Percentiles rank a stretch among this genome's conserved stretches.
phyloP scores from a whole-genome alignment of 2,797 vertebrate genomes.

The Silurus lanzhouensis region DNA sequence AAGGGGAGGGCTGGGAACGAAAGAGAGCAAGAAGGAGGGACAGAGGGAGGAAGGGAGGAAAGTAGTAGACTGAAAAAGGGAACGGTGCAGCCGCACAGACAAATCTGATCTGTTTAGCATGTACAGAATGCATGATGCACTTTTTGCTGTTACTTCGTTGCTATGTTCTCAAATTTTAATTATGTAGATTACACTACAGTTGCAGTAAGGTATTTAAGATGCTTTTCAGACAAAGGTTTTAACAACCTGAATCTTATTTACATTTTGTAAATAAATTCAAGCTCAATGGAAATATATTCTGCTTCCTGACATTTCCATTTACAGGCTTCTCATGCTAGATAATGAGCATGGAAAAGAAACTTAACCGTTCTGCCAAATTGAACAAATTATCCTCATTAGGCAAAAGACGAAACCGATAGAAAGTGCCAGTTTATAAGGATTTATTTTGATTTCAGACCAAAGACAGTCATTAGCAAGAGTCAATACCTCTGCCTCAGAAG shows the following conservation, averaged over 20 bases:
- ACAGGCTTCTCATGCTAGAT: neutral
- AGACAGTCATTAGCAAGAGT: neutral
- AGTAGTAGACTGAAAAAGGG: conserved; percentile 19
- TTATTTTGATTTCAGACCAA: conserved; percentile 11
- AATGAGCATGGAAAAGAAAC: neutral
- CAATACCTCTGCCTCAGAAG: neutral
- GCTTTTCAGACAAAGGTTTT: neutral
- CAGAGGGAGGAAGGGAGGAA: conserved; percentile 25
- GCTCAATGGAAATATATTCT: neutral
- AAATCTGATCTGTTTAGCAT: neutral
- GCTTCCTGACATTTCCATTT: neutral
- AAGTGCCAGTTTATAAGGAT: neutral
- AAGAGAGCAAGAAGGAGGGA: conserved; percentile 27
- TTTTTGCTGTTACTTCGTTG: neutral
- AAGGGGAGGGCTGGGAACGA: conserved; percentile 30
- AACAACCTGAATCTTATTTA: neutral
- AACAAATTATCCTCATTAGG: conserved; percentile 28
- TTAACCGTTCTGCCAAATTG: conserved; percentile 2
- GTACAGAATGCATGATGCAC: neutral
- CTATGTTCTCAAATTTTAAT: neutral
- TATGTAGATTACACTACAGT: neutral
- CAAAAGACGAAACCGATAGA: neutral
- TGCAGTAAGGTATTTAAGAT: neutral
- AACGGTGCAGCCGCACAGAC: neutral
- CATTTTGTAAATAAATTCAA: neutral